These are phyloP conservation scores for Ephestia elutella DNA, from an alignment of 1,140 invertebrate genomes.

Conservation along the genomic window DNA sequence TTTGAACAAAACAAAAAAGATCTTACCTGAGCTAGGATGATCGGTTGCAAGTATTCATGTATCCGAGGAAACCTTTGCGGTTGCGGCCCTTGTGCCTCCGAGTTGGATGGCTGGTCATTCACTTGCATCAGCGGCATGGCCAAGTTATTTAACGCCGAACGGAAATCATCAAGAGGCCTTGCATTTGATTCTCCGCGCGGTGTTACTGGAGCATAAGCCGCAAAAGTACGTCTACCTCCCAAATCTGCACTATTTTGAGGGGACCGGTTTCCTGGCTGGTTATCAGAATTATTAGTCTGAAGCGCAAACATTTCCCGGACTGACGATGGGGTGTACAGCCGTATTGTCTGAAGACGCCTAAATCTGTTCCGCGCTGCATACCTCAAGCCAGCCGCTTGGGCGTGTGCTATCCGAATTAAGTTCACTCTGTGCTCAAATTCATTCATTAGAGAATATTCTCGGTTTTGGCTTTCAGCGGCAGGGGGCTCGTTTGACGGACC, in stretches of 20 bases:
- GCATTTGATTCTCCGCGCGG: constrained; percentile 34
- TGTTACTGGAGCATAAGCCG: constrained; percentile 48
- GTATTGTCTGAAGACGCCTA: constrained; percentile 55
- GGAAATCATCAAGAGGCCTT: constrained; percentile 27
- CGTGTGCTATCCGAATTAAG: constrained; percentile 58
- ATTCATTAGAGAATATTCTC: constrained; percentile 31
- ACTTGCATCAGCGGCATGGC: constrained; percentile 76
- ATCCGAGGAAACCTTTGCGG: constrained; percentile 50
- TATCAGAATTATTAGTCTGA: constrained; percentile 33
- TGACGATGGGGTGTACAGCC: constrained; percentile 56
- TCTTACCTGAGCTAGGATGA: constrained; percentile 63
- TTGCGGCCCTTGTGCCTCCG: constrained; percentile 34
- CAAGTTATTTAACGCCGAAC: constrained; percentile 44
- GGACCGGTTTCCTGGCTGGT: constrained; percentile 29
- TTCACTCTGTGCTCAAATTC: constrained; percentile 58
- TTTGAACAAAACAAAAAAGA: background rate
- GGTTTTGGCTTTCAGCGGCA: constrained; percentile 19
- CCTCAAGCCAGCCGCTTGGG: constrained; percentile 52
- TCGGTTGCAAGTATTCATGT: constrained; percentile 63
- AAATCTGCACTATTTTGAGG: constrained; percentile 37
- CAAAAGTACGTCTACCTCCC: constrained; percentile 32
- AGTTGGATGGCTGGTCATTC: constrained; percentile 72
- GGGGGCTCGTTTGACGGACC: constrained; percentile 41
- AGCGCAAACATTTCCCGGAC: constrained; percentile 61
- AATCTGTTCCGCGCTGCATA: constrained; percentile 53